Evolutionary conservation across 2,113 vertebrate species (phyloP).

Genomic region (Dascyllus trimaculatus): DNA sequence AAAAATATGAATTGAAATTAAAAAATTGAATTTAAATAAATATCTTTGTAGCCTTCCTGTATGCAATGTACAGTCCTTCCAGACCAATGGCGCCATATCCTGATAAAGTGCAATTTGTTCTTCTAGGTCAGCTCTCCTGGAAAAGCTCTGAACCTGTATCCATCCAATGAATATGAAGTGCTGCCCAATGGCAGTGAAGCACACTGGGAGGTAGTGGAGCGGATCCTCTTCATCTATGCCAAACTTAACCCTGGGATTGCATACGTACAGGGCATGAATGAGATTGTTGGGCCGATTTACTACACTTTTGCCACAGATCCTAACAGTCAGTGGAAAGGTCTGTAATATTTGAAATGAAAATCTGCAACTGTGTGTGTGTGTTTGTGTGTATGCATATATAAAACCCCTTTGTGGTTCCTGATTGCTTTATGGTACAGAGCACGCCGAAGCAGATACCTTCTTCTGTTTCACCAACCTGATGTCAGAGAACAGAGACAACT

Average conservation of each 20-base stretch:
- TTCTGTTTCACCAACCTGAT: conserved; percentile 99
- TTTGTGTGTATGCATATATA: background rate
- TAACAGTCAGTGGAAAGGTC: conserved; percentile 93
- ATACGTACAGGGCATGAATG: conserved; percentile 99
- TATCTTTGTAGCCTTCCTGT: too few species aligned
- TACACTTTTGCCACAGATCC: conserved; percentile 98
- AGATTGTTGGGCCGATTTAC: conserved; percentile 97
- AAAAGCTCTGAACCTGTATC: conserved; percentile 84
- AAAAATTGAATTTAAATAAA: too few species aligned
- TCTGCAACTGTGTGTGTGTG: background rate
- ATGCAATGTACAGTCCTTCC: too few species aligned
- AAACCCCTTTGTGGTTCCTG: background rate
- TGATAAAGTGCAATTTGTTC: too few species aligned
- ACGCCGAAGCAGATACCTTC: conserved; percentile 96
- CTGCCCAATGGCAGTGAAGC: conserved; percentile 94
- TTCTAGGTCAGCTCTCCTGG: conserved; percentile 94
- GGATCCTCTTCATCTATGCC: conserved; percentile 98
- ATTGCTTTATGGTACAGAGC: conserved; percentile 83
- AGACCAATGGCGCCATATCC: too few species aligned
- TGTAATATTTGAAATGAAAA: background rate
- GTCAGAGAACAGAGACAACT: conserved; percentile 98
- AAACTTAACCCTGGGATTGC: conserved; percentile 98
- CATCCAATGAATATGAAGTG: conserved; percentile 91
- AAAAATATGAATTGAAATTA: too few species aligned
- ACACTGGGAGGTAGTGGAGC: conserved; percentile 98